A percentile compares a stretch with the other conserved stretches of the same genome.
phyloP scores from a whole-genome alignment of 2,888 invertebrate species.

The Augiades crinisus region DNA sequence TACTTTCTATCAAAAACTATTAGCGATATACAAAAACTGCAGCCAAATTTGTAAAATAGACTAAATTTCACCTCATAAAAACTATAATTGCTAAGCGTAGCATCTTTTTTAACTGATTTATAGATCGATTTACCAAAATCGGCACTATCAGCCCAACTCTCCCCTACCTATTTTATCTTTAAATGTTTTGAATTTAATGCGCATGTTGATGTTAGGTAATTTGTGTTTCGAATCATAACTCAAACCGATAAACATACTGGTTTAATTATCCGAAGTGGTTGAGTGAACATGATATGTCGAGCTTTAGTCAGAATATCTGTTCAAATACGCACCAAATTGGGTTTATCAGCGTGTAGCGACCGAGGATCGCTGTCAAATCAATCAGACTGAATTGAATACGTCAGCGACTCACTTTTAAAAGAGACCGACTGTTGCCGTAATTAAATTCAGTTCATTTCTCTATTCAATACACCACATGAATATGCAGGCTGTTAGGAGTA shows the following conservation, averaged over 20 bases:
- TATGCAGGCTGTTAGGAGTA: not conserved
- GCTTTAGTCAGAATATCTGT: conserved; percentile 12
- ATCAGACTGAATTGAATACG: conserved; percentile 30
- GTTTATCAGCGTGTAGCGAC: conserved; percentile 16
- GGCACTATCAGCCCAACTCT: no score
- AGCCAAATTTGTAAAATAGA: no score
- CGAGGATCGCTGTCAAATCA: conserved; percentile 27
- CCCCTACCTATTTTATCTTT: no score
- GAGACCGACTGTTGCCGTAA: conserved; percentile 6
- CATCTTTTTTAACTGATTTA: no score
- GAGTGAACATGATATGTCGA: conserved; percentile 1
- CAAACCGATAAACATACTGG: conserved; percentile 2
- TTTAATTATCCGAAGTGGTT: conserved; percentile 14
- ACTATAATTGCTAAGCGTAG: no score
- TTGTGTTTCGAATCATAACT: conserved; percentile 1
- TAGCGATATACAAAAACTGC: no score
- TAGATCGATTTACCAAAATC: no score
- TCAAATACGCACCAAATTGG: conserved; percentile 14
- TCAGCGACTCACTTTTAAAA: conserved; percentile 23
- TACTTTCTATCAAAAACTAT: no score
- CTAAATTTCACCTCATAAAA: no score
- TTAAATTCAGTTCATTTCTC: conserved; percentile 9
- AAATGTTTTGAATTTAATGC: not conserved
- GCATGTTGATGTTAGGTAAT: conserved; percentile 8
- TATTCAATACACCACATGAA: conserved; percentile 8